These are phyloP conservation scores for Arothron firmamentum DNA, from an alignment of 2,113 vertebrate species.

Conservation along the genomic window DNA sequence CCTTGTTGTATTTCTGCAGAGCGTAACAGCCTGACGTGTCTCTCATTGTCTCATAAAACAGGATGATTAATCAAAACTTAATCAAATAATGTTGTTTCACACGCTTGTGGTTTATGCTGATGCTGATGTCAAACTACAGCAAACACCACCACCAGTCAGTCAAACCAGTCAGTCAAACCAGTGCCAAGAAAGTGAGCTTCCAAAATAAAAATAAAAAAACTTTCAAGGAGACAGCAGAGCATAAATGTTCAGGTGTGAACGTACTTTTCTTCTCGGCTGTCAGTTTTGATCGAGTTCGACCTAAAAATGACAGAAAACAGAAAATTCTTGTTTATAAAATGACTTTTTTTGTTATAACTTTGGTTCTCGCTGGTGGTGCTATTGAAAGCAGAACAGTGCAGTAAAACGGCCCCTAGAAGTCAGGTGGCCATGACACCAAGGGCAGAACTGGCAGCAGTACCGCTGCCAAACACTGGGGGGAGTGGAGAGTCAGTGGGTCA, in stretches of 20 bases:
- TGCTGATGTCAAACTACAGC: no score
- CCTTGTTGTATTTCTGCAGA: no score
- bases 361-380: no score
- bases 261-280: slow-evolving; percentile 40
- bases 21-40: slow-evolving; percentile 19
- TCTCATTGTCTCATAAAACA: slow-evolving; percentile 38
- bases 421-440: no score
- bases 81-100: neutral
- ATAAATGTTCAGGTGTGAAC: neutral
- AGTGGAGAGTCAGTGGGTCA: slow-evolving; percentile 1
- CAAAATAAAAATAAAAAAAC: neutral
- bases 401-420: no score
- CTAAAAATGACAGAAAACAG: slow-evolving; percentile 27
- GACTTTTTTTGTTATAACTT: neutral
- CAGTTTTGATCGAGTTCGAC: slow-evolving; percentile 28
- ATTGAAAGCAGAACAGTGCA: no score
- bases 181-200: no score
- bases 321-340: neutral
- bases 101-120: slow-evolving; percentile 7
- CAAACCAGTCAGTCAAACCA: no score
- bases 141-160: no score
- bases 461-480: neutral
- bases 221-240: neutral
- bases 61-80: slow-evolving; percentile 17
- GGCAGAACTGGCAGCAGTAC: no score